These are phyloP conservation scores for Epizoanthus illoricatus DNA, from an alignment of 92 coral and sea anemone genomes.

Conservation along the genomic window DNA sequence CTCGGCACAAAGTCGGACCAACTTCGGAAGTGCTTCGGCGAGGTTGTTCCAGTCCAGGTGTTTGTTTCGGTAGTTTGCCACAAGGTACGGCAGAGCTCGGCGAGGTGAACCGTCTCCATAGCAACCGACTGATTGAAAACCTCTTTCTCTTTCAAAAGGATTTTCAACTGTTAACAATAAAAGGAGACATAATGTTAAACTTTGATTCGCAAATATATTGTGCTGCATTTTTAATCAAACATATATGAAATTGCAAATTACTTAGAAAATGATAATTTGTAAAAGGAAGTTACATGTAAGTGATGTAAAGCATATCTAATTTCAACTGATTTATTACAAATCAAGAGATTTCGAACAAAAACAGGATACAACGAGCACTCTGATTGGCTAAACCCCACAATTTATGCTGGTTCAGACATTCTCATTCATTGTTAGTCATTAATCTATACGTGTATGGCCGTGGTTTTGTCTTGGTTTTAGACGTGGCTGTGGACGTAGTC, in stretches of 20 bases:
- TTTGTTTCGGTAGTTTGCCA: background rate
- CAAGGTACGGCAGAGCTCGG: background rate
- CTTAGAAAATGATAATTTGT: too few species aligned
- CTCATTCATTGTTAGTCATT: too few species aligned
- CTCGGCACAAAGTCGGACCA: slow-evolving; percentile 26
- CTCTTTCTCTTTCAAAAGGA: background rate
- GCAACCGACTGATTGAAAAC: slow-evolving; percentile 25
- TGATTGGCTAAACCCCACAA: too few species aligned
- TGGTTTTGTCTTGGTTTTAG: too few species aligned
- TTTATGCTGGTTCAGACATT: too few species aligned
- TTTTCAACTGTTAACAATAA: background rate
- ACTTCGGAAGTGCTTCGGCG: background rate
- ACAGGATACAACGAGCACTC: too few species aligned
- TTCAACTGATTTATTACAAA: too few species aligned
- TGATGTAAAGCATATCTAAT: too few species aligned
- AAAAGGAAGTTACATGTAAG: too few species aligned
- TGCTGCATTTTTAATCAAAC: background rate
- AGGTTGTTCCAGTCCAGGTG: slow-evolving; percentile 6
- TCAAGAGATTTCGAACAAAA: too few species aligned
- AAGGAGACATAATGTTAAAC: background rate
- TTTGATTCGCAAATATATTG: background rate
- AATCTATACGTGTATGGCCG: too few species aligned
- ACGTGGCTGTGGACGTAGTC: too few species aligned
- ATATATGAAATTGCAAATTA: background rate
- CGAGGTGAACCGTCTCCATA: slow-evolving; percentile 1